Evolutionary conservation across 1,140 invertebrate species (phyloP).

Genomic region (Drosophila teissieri): DNA sequence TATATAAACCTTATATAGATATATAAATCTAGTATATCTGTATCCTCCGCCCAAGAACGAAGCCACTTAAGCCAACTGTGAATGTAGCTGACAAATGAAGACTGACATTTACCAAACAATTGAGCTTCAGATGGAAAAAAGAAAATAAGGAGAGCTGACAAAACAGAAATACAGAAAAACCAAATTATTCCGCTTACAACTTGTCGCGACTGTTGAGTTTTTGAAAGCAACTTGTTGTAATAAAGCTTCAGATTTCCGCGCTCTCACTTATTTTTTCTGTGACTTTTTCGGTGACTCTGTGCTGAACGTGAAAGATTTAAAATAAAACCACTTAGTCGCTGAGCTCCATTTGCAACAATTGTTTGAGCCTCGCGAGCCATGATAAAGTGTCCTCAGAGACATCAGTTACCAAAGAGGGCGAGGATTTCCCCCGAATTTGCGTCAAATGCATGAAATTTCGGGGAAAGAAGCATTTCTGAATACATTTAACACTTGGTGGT

Average conservation of each 20-base stretch:
- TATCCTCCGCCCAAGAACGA: slow-evolving; percentile 64
- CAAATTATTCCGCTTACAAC: slow-evolving; percentile 64
- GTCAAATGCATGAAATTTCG: slow-evolving; percentile 23
- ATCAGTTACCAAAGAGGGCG: slow-evolving; percentile 8
- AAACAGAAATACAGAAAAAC: slow-evolving; percentile 72
- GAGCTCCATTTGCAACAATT: slow-evolving; percentile 70
- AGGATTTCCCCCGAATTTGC: slow-evolving; percentile 7
- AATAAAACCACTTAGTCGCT: slow-evolving; percentile 83
- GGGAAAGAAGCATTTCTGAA: slow-evolving; percentile 13
- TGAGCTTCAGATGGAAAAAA: slow-evolving; percentile 28
- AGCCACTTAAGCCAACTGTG: slow-evolving; percentile 75
- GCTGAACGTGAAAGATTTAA: slow-evolving; percentile 78
- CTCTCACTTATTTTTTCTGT: not conserved
- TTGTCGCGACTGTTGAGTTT: slow-evolving; percentile 78
- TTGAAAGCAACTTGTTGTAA: slow-evolving; percentile 81
- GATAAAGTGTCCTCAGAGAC: slow-evolving; percentile 65
- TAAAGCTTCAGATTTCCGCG: slow-evolving; percentile 50
- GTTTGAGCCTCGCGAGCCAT: slow-evolving; percentile 58
- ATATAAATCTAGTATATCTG: slow-evolving; percentile 29
- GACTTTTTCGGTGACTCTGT: slow-evolving; percentile 11
- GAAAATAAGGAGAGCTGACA: slow-evolving; percentile 28
- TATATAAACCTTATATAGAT: not conserved
- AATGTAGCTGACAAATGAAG: slow-evolving; percentile 81
- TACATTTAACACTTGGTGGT: slow-evolving; percentile 27
- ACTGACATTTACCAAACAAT: slow-evolving; percentile 84